Conservation (phyloP, 2,797 vertebrate species). For the Ispidina picta region DNA sequence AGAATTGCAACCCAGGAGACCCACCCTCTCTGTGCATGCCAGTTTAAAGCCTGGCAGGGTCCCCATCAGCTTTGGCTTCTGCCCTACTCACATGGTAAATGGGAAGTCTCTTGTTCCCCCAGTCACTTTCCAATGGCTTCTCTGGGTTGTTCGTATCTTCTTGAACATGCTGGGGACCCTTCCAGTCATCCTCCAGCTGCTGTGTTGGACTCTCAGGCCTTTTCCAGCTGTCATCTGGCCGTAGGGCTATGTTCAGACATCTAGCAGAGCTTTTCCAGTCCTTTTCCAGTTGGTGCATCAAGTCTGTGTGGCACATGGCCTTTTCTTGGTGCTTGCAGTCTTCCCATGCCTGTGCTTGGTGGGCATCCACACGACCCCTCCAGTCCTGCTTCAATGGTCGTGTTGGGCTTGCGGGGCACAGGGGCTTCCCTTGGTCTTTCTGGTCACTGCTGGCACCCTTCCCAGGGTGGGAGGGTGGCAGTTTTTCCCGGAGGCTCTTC, state of each 20-base stretch:
- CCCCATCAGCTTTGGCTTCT: not conserved
- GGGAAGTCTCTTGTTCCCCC: slow-evolving; percentile 15
- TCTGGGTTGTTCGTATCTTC: slow-evolving; percentile 14
- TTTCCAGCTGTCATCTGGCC: slow-evolving; percentile 10
- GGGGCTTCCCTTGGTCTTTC: slow-evolving; percentile 46
- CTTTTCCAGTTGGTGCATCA: slow-evolving; percentile 30
- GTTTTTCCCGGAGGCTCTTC: slow-evolving; percentile 5
- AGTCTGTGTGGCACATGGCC: not conserved
- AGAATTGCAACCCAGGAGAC: not conserved
- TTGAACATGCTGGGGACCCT: not conserved
- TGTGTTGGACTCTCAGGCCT: slow-evolving; percentile 34
- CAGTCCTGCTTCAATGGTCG: not conserved
- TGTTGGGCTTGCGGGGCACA: not conserved
- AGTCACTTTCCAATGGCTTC: slow-evolving; percentile 36
- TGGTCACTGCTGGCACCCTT: not conserved
- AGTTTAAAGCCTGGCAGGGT: not conserved
- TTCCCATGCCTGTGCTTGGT: slow-evolving; percentile 21
- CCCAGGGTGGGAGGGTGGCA: not conserved
- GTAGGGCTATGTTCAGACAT: not conserved
- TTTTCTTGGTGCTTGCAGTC: slow-evolving; percentile 33
- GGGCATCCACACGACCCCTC: not conserved
- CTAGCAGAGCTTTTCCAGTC: slow-evolving; percentile 19
- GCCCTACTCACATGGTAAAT: slow-evolving; percentile 42
- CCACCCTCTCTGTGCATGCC: not conserved
- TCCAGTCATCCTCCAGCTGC: not conserved